Base-by-base conservation (phyloP, 2,888 invertebrate genomes). In the Stenurella melanura region DNA sequence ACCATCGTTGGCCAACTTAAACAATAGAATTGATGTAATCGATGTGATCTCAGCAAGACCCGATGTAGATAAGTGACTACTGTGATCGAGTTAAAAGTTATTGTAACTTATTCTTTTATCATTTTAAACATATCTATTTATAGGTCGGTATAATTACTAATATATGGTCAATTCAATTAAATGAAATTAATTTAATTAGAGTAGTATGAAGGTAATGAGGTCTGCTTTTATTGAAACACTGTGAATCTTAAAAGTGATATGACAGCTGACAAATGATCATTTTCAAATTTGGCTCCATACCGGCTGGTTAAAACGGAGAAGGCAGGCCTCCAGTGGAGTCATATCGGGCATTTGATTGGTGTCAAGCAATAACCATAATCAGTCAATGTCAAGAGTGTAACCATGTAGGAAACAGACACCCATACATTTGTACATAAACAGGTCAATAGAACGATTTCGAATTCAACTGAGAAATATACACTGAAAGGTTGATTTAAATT, bases 181-280 rank as follows among this genome's bases (percentile, higher is more conserved):
- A 34, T 34, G 7, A 5, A 34, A 9, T 34, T 4, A 26, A 26
- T 34, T 34, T 34, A 34, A 34, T 7, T 34, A 7, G 30, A 6
- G 30, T 34, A 9, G 3, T 0, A 3, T 26, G 54, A 5, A 54
- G 17, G 54, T 54, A 15, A 15, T 4, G 0, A 17, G 11, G 15
- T 54, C 9, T 54, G 15, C n/a, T 54, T 54, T 54, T 17, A 15
- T n/a, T 54, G 0, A 54, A 15, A 54, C 54, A 6, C 15, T 10
- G 54, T 9, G 6, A 54, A 17, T 54, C 11, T 38, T 3, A 17
- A 42, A 12, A 69, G 67, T 56, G 58, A 72, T 82, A 80, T 84
- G 86, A 86, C 86, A 83, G 80, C 76, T 85, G 82, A 86, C 85
- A 86, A 86, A 87, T 85, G 85, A 83, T 79, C 81, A 80, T 76